Base-by-base conservation (phyloP, 2,113 vertebrate species). In the Sapayoa aenigma region DNA sequence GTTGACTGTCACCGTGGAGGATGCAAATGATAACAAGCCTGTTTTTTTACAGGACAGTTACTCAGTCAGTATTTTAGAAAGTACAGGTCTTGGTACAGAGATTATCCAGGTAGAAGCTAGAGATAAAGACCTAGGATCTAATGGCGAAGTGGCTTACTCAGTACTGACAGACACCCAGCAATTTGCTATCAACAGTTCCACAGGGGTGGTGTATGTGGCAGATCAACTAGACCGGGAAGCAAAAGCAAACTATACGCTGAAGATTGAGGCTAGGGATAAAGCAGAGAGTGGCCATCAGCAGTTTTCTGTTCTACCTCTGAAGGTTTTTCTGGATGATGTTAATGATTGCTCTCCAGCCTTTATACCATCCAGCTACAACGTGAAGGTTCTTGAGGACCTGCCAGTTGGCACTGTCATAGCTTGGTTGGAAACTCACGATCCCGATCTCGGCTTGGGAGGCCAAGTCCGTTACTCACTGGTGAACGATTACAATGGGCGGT, bases 261-360 rank as follows among this genome's bases (percentile, higher is more conserved):
- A 99, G 95, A 98, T 99, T 28, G 99, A 99, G 86, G 99, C 99
- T 17, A 97, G 99, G 85, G 99, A 99, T 96, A 98, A 97, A 91
- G 98, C 98, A 17, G 98, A 98, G 44, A 98, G 94, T 66, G 98
- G 98, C 41, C 98, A 93, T 55, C 99, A 99, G 84, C 98, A 95
- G 80, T 99, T 98, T 95, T 98, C 99, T 0, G 87, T 99, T 16
- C 98, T 99, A 41, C 98, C 98, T 33, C 95, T 99, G n/a, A 98
- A 98, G 93, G 97, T 99, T 17, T 97, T 97, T 25, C 92, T 99
- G 82, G 99, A 99, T 52, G 99, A 99, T 12, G 99, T 99, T 21
- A 99, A 99, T 20, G 99, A 99, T 94, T 99, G 99, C 50, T 98
- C 99, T 46, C 99, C 99, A 12, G 97, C 98, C 28, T 99, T 99